These are phyloP conservation scores for Yasuhikotakia modesta DNA, from an alignment of 2,797 vertebrate species.

Conservation along the genomic window DNA sequence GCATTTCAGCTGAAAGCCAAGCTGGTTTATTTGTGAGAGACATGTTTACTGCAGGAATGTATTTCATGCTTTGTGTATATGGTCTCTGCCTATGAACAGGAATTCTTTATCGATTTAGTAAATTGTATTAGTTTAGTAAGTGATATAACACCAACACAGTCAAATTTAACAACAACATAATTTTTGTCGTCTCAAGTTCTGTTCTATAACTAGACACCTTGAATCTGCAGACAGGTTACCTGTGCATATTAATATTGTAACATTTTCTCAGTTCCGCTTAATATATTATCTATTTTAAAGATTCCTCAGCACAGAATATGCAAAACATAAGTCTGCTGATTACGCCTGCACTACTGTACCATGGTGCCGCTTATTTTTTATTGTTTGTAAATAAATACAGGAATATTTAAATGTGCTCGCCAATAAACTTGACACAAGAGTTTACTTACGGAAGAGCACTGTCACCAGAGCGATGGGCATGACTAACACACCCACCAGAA, in stretches of 20 bases:
- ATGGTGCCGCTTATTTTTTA: neutral
- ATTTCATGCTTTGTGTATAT: neutral
- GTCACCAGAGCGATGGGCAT: conserved; percentile 95
- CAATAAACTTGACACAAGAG: neutral
- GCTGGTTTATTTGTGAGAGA: conserved; percentile 16
- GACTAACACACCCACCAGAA: conserved; percentile 95
- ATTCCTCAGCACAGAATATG: no score
- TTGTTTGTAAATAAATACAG: neutral
- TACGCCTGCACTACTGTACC: no score
- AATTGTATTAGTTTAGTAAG: neutral
- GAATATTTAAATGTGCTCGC: neutral
- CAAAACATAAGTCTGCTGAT: no score
- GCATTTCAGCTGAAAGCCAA: conserved; percentile 30
- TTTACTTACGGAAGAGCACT: conserved; percentile 90
- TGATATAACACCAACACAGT: no score
- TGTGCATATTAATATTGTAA: no score
- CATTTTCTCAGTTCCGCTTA: no score
- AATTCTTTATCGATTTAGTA: conserved; percentile 1
- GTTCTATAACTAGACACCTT: neutral
- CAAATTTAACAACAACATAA: no score
- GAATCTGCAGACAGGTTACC: no score
- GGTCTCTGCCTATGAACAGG: neutral
- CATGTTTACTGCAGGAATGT: conserved; percentile 13
- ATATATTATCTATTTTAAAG: no score
- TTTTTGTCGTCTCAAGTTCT: neutral